Conservation (phyloP, 2,888 invertebrate genomes). For the Phengaris arion region DNA sequence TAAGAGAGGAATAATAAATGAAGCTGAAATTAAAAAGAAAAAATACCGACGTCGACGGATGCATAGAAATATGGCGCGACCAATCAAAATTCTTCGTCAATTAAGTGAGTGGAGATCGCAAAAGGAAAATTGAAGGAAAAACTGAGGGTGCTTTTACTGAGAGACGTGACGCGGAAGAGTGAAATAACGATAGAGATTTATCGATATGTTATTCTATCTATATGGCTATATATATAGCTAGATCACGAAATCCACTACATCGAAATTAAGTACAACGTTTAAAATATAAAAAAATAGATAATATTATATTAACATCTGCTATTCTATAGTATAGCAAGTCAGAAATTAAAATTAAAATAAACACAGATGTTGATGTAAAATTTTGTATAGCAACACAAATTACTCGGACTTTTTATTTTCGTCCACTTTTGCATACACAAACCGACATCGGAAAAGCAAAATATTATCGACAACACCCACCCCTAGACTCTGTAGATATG, state of each 20-base stretch:
- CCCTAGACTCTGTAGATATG: constrained; percentile 60
- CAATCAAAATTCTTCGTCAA: constrained; percentile 80
- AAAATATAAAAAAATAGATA: no score
- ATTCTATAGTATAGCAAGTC: no score
- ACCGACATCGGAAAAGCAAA: neutral
- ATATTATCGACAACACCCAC: constrained; percentile 36
- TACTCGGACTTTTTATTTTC: neutral
- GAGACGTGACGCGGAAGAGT: constrained; percentile 41
- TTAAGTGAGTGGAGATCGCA: constrained; percentile 76
- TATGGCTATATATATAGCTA: no score
- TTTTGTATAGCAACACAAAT: neutral
- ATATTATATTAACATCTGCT: no score
- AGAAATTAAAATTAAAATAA: no score
- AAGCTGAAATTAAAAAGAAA: constrained; percentile 55
- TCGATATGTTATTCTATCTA: constrained; percentile 32
- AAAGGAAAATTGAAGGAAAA: constrained; percentile 78
- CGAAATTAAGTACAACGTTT: no score
- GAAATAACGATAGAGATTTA: constrained; percentile 30
- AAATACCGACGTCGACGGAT: constrained; percentile 56
- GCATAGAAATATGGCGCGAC: constrained; percentile 76
- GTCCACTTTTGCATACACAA: neutral
- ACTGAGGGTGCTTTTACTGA: constrained; percentile 67
- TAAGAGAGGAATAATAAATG: constrained; percentile 76
- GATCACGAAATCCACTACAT: no score
- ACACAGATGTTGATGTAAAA: neutral